Evolutionary conservation across 2,797 vertebrate genomes (phyloP), one percentile per base, ranked within the genome.

Genomic region (Meda fulgida): DNA sequence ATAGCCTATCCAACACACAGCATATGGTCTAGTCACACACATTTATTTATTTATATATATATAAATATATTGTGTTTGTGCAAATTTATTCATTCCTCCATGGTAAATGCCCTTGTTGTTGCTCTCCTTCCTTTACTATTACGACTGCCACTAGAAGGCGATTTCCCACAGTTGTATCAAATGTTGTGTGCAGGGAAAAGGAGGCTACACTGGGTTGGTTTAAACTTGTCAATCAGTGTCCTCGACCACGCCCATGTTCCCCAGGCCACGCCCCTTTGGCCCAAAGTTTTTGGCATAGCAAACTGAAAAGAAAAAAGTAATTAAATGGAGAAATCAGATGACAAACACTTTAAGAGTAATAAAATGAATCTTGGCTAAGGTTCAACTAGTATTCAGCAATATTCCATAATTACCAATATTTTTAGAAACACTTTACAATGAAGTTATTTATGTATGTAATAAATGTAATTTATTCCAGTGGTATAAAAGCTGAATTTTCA

Each of bases 271-370:
- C 76, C 98, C 98, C 90, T 98, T 99, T 0, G 98, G 98, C 21
- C 98, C 98, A 0, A 99, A 99, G 91, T 99, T 97, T 93, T 99
- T 99, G 81, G 98, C 97, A 0, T 99, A 99, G 90, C 97, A 99
- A 88, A 97, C 97, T 99, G 95, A 51, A 86, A 89, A 88, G 34
- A 65, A 92, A 66, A 34, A 11, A 48, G 43, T 67, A 69, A 48
- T 18, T 0, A 48, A 16, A 48, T 18, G 4, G 31, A 80, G 31
- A 51, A 16, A 79, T 73, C 3, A 19, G 67, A 26, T n/a, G 14
- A 10, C 43, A 75, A 10, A 13, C 67, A 48, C 5, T 23, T 34
- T 55, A 10, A 36, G 0, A 38, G 70, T 21, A 29, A 58, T 31
- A 55, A 76, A 76, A 38, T 19, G 29, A 7, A 1, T 18, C 0